phyloP scores from a whole-genome alignment of 2,113 vertebrate species.

The Pedionomus torquatus region DNA sequence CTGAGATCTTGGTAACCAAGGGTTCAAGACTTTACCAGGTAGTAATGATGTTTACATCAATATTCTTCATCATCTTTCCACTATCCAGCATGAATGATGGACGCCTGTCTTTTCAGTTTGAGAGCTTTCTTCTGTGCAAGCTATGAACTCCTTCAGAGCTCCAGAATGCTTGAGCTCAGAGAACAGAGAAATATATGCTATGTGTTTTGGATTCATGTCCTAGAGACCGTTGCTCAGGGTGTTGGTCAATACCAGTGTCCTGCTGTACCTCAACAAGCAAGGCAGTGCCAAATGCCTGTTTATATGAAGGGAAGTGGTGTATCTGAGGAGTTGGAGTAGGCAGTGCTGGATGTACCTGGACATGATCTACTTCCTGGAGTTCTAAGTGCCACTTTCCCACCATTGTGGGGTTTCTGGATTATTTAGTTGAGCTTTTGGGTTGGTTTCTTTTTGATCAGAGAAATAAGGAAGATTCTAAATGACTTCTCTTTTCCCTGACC shows the following conservation, averaged over 20 bases:
- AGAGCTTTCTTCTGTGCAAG: neutral
- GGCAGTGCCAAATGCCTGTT: neutral
- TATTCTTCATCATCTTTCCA: neutral
- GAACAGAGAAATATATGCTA: neutral
- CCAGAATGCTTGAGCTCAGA: neutral
- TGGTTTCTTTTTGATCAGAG: neutral
- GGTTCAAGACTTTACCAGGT: neutral
- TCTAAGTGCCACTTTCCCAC: neutral
- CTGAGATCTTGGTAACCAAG: neutral
- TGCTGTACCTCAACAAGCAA: neutral
- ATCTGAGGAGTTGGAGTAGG: neutral
- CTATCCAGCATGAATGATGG: neutral
- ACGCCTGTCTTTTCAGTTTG: neutral
- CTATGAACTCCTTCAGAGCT: neutral
- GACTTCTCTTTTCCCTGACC: neutral
- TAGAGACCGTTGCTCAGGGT: neutral
- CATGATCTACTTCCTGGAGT: neutral
- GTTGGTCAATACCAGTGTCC: neutral
- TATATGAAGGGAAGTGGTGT: neutral
- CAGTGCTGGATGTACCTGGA: neutral
- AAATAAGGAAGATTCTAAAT: neutral
- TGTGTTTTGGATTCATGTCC: fast-evolving
- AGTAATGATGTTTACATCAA: neutral
- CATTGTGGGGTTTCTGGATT: neutral
- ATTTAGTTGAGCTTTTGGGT: neutral